A percentile compares a stretch with the other conserved stretches of the same genome.
These are phyloP conservation scores for Panthera leo DNA, from an alignment of 2,113 vertebrate genomes.

Conservation along the genomic window DNA sequence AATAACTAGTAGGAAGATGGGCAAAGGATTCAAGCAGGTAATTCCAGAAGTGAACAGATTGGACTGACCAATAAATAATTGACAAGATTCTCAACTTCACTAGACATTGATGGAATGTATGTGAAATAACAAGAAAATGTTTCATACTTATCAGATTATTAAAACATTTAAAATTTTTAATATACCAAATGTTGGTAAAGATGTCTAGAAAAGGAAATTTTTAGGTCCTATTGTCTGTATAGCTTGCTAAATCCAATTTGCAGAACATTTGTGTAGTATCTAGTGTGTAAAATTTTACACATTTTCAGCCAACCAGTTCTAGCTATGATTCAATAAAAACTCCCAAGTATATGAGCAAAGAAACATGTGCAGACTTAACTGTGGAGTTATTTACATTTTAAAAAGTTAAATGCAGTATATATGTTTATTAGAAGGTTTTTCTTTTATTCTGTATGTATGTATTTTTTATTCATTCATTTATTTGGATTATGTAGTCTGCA, in stretches of 20 bases:
- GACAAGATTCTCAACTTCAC: background rate
- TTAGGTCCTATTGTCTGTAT: background rate
- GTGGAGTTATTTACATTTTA: background rate
- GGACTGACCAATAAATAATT: background rate
- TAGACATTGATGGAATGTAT: background rate
- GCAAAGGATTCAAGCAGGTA: background rate
- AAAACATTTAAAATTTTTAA: background rate
- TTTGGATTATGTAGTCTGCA: constrained; percentile 92
- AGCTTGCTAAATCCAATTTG: background rate
- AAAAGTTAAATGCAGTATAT: background rate
- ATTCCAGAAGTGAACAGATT: background rate
- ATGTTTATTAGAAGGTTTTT: background rate
- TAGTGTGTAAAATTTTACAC: background rate
- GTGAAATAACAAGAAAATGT: background rate
- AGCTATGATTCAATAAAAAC: background rate
- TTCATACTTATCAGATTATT: background rate
- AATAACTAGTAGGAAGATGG: background rate
- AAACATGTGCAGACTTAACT: background rate
- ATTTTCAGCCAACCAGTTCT: background rate
- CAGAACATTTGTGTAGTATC: background rate
- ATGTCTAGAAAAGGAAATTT: background rate
- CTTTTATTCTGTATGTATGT: background rate
- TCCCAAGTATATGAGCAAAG: background rate
- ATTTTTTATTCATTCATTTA: background rate
- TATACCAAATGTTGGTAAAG: background rate